These are phyloP conservation scores for Edolisoma coerulescens DNA, from an alignment of 2,113 vertebrate species.

Conservation along the genomic window DNA sequence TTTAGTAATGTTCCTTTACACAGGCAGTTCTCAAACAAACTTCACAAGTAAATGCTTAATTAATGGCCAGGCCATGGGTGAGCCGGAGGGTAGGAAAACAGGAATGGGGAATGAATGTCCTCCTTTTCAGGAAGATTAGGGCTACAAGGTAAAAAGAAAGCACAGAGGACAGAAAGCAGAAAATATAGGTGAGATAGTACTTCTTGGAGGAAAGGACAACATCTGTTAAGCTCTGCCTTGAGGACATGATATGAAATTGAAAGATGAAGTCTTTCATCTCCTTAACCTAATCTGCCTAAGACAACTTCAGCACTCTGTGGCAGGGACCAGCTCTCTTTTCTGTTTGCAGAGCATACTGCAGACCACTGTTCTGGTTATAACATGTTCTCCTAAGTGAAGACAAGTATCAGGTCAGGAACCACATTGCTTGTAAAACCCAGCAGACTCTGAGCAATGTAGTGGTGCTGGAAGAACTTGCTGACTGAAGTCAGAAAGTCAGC, in stretches of 20 bases:
- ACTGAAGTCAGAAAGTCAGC: neutral
- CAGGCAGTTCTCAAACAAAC: neutral
- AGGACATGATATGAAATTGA: neutral
- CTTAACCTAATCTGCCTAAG: neutral
- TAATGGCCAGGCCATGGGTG: neutral
- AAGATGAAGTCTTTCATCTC: neutral
- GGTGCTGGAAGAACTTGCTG: neutral
- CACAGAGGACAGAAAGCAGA: neutral
- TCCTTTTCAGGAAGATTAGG: neutral
- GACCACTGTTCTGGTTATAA: neutral
- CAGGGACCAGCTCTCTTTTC: neutral
- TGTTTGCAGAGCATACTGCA: neutral
- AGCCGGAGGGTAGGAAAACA: neutral
- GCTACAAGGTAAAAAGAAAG: neutral
- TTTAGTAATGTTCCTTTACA: neutral
- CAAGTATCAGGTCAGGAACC: neutral
- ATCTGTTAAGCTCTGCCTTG: neutral
- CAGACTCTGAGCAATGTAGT: neutral
- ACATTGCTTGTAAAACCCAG: neutral
- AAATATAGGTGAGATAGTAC: neutral
- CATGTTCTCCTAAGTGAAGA: neutral
- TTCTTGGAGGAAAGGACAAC: neutral
- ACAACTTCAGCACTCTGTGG: neutral
- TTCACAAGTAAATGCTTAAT: neutral
- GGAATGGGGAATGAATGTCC: neutral